A percentile compares a stretch with the other conserved stretches of the same genome.
Evolutionary conservation across 2,113 vertebrate genomes (phyloP).

Genomic region (Haplochromis vanheusdeni): DNA sequence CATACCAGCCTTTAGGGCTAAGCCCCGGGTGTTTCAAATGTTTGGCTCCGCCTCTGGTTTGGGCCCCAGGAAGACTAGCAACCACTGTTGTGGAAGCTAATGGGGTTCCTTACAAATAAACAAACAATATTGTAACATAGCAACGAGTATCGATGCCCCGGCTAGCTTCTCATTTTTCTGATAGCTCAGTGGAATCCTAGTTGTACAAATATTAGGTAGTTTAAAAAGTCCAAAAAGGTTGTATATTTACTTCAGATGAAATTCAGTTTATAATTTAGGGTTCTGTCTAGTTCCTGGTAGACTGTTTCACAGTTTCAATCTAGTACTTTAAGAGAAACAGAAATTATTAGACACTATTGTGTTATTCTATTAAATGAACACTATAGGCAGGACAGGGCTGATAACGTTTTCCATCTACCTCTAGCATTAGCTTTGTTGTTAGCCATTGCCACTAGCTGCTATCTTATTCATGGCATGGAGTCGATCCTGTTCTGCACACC

Average conservation of each 20-base stretch:
- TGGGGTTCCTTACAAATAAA: no score
- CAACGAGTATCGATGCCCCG: accelerated
- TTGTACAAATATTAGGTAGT: accelerated
- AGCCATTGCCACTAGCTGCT: neutral
- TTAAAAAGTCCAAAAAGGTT: neutral
- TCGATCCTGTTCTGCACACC: neutral
- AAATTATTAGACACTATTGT: neutral
- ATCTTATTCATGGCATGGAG: neutral
- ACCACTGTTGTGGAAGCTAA: no score
- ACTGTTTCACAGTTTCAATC: neutral
- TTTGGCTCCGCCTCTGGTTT: no score
- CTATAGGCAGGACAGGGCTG: neutral
- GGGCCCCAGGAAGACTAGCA: no score
- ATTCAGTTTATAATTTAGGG: neutral
- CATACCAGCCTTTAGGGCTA: no score
- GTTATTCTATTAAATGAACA: neutral
- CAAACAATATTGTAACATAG: neutral
- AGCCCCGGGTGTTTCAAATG: no score
- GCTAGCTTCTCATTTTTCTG: neutral
- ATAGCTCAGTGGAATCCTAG: accelerated
- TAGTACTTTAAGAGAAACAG: neutral
- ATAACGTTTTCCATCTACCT: neutral
- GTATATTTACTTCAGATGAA: accelerated
- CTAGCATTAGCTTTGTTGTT: neutral
- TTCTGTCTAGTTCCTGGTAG: neutral